Base-by-base conservation (phyloP, 2,888 invertebrate genomes). In the Polydrusus tereticollis region DNA sequence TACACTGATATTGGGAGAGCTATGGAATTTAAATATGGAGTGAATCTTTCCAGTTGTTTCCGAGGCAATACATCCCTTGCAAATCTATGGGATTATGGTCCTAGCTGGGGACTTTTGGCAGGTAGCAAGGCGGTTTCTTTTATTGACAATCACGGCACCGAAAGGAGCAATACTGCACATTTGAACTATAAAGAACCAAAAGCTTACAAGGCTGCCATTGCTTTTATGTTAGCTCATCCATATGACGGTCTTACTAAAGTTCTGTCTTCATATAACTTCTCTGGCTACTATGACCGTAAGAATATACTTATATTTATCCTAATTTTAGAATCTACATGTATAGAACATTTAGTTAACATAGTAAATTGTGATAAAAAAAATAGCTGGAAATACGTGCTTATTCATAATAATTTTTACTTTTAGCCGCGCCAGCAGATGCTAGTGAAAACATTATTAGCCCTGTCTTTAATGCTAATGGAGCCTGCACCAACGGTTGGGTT, bases 231-330 rank as follows among this genome's bases (percentile, higher is more conserved):
- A 84, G 95, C 96, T 0, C 93, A 93, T 88, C 92, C 94, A 0
- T 95, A 94, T 77, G 94, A 94, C 76, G 87, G 89, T 69, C 91
- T 94, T 0, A 89, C 93, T 57, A 85, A 97, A 60, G 96, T 98
- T 94, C 97, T 98, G 96, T 96, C 95, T 82, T 95, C 95, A 77
- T 97, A 90, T 81, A 87, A 82, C 55, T 97, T 95, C 84, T 80
- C 83, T 0, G 77, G 89, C 69, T 87, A 87, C 6, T 90, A 91
- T 79, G 78, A 81, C 76, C 82, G 83, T 77, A 64, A 57, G 57
- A n/a, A n/a, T n/a, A n/a, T n/a, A n/a, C n/a, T n/a, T n/a, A n/a
- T n/a, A n/a, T n/a, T n/a, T n/a, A n/a, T n/a, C n/a, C n/a, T n/a
- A n/a, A n/a, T n/a, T n/a, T n/a, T n/a, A n/a, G n/a, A n/a, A n/a